Percentiles rank a stretch among this genome's conserved stretches.
These are phyloP conservation scores for Rutpela maculata DNA, from an alignment of 2,888 invertebrate species.

Conservation along the genomic window DNA sequence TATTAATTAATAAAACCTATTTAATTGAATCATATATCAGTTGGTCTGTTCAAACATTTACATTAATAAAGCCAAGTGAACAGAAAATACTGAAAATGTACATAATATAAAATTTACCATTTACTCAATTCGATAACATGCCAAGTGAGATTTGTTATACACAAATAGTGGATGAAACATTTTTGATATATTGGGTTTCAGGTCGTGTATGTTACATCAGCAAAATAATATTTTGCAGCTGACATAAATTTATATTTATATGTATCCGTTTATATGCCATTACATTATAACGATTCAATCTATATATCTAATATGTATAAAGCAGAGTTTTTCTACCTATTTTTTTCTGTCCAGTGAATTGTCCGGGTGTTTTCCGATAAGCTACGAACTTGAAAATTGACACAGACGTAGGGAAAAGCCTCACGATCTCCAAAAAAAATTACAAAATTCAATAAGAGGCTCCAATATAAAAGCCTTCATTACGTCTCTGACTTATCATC, in stretches of 20 bases:
- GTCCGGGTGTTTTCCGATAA: too few relatives aligned
- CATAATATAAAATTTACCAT: slow-evolving; percentile 5
- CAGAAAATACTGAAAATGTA: slow-evolving; percentile 1
- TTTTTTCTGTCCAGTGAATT: too few relatives aligned
- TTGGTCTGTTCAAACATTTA: neutral
- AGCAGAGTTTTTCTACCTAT: too few relatives aligned
- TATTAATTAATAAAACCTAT: too few relatives aligned
- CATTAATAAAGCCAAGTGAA: neutral
- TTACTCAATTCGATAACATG: slow-evolving; percentile 10
- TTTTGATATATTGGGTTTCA: slow-evolving; percentile 17
- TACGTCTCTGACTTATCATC: too few relatives aligned
- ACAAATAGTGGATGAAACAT: neutral
- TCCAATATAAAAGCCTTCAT: too few relatives aligned
- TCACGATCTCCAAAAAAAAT: too few relatives aligned
- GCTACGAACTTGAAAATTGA: too few relatives aligned
- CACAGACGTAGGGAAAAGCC: too few relatives aligned
- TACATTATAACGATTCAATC: neutral
- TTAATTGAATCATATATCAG: neutral
- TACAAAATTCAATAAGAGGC: too few relatives aligned
- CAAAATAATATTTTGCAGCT: neutral
- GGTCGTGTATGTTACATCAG: slow-evolving; percentile 10
- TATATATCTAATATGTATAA: too few relatives aligned
- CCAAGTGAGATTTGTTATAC: slow-evolving; percentile 23
- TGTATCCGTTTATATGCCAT: neutral
- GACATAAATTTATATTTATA: neutral